phyloP scores from a whole-genome alignment of 2,888 invertebrate species.

The Lasioglossum calceatum region DNA sequence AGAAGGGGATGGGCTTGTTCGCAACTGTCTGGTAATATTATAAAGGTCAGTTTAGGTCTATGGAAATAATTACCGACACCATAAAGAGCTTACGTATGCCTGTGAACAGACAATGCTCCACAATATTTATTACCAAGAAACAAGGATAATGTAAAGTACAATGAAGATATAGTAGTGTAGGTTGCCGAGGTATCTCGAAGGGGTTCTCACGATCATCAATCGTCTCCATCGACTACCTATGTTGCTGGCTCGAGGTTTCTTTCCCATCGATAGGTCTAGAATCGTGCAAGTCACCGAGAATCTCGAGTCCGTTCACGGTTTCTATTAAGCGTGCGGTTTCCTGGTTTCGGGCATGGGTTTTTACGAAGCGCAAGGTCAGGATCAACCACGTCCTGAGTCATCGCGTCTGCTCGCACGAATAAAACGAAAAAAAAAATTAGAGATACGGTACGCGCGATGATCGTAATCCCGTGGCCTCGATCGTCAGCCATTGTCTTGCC shows the following conservation, averaged over 20 bases:
- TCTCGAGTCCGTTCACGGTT: conserved; percentile 8
- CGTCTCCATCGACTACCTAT: neutral
- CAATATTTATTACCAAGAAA: neutral
- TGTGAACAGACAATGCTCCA: neutral
- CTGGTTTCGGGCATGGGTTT: neutral
- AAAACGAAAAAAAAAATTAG: neutral
- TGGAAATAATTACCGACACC: neutral
- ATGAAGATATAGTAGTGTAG: neutral
- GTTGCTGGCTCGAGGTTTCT: neutral
- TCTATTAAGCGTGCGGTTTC: neutral
- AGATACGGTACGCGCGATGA: neutral
- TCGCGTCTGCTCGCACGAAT: neutral
- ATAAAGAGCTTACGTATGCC: neutral
- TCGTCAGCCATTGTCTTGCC: conserved; percentile 4
- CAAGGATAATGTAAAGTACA: neutral
- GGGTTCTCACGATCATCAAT: neutral
- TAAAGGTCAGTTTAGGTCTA: neutral
- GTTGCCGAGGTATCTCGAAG: neutral
- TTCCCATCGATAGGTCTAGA: neutral
- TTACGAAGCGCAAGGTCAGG: neutral
- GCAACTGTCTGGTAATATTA: neutral
- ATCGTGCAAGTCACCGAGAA: conserved; percentile 4
- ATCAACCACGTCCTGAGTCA: neutral
- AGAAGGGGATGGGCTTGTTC: neutral
- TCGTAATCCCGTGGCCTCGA: neutral